phyloP scores from a whole-genome alignment of 2,888 invertebrate species.

The Conomelus anceps region DNA sequence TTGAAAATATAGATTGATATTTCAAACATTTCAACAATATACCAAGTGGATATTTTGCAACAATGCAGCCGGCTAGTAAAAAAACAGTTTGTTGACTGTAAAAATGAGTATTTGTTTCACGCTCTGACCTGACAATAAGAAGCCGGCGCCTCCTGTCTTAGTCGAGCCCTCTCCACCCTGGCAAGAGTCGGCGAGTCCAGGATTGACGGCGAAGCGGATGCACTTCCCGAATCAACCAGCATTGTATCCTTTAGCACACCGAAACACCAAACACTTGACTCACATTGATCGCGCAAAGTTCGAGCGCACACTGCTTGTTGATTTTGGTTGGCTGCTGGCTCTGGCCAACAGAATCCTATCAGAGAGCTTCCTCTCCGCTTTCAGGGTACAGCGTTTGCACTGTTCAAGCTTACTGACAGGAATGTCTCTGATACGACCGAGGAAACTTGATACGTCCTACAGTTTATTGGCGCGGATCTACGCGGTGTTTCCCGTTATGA shows the following conservation, averaged over 20 bases:
- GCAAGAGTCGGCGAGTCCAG: conserved; percentile 55
- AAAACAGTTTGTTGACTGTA: too few relatives aligned
- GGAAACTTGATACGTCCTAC: neutral
- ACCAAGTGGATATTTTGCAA: too few relatives aligned
- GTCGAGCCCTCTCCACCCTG: conserved; percentile 52
- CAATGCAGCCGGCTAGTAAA: too few relatives aligned
- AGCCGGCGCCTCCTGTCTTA: conserved; percentile 46
- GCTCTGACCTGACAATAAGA: conserved; percentile 31
- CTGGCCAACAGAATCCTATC: too few relatives aligned
- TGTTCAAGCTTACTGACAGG: neutral
- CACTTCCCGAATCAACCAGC: conserved; percentile 21
- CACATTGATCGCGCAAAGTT: neutral
- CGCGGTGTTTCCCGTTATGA: too few relatives aligned
- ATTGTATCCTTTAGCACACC: conserved; percentile 7
- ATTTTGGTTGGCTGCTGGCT: neutral
- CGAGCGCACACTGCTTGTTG: neutral
- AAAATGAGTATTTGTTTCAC: too few relatives aligned
- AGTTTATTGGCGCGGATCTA: neutral
- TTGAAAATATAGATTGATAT: too few relatives aligned
- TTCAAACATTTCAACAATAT: too few relatives aligned
- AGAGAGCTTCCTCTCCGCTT: neutral
- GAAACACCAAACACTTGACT: neutral
- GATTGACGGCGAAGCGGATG: conserved; percentile 43
- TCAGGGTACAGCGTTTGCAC: neutral
- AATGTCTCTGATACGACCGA: neutral